A percentile compares a stretch with the other conserved stretches of the same genome.
Evolutionary conservation across 2,113 vertebrate species (phyloP).

Genomic region (Lucifuga dentata): DNA sequence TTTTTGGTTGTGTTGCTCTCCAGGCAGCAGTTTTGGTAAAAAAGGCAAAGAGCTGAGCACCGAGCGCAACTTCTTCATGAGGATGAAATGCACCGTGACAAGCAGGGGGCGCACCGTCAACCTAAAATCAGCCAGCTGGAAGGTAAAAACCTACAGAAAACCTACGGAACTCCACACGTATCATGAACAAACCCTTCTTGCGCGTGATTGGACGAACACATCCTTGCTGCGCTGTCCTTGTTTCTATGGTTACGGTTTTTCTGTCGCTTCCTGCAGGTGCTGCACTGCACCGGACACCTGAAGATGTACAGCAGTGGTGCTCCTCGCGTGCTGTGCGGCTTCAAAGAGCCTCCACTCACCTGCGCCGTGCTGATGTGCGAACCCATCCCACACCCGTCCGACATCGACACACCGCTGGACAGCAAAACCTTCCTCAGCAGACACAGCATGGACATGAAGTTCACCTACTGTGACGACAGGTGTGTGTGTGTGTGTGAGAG

Average conservation of each 20-base stretch:
- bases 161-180: too few relatives aligned
- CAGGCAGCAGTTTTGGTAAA: slow-evolving; percentile 87
- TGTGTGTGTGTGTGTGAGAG: too few relatives aligned
- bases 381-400: slow-evolving; percentile 95
- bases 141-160: slow-evolving; percentile 82
- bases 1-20: not conserved
- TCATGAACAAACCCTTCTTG: too few relatives aligned
- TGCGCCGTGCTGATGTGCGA: slow-evolving; percentile 97
- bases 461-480: slow-evolving; percentile 98
- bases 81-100: slow-evolving; percentile 99
- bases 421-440: slow-evolving; percentile 97
- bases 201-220: too few relatives aligned
- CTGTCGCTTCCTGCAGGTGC: slow-evolving; percentile 83
- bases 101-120: slow-evolving; percentile 98
- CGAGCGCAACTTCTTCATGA: slow-evolving; percentile 98
- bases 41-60: slow-evolving; percentile 91
- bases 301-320: slow-evolving; percentile 89
- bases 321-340: slow-evolving; percentile 87
- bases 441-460: slow-evolving; percentile 99
- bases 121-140: slow-evolving; percentile 99
- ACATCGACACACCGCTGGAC: slow-evolving; percentile 96
- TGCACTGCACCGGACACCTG: slow-evolving; percentile 96
- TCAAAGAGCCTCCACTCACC: slow-evolving; percentile 92
- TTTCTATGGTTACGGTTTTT: too few relatives aligned
- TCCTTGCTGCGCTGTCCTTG: too few relatives aligned